These are phyloP conservation scores for Antechinus stuartii DNA, from an alignment of 2,113 vertebrate genomes.

Conservation along the genomic window DNA sequence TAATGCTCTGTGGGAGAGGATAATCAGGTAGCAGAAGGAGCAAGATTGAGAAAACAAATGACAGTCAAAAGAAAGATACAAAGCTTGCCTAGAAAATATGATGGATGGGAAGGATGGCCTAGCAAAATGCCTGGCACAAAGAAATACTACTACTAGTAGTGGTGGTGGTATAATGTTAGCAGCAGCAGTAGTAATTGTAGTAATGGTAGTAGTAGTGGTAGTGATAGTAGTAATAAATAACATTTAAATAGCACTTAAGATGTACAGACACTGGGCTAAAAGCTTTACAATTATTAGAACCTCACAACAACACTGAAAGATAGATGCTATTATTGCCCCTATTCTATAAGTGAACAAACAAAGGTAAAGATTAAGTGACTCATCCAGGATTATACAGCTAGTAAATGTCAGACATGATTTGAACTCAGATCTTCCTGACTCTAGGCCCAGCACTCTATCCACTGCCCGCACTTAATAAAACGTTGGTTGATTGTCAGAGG, in stretches of 20 bases:
- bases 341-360: background rate
- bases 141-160: background rate
- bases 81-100: background rate
- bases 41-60: background rate
- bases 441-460: constrained; percentile 17
- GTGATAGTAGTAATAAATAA: background rate
- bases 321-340: background rate
- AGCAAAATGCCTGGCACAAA: background rate
- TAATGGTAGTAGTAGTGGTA: background rate
- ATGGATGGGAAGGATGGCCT: background rate
- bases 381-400: background rate
- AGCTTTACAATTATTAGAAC: background rate
- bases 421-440: constrained; percentile 33
- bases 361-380: background rate
- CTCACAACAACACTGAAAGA: background rate
- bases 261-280: background rate
- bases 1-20: background rate
- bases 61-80: background rate
- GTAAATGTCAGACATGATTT: background rate
- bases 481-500: background rate
- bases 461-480: constrained; percentile 32
- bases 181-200: no score
- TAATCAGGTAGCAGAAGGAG: background rate
- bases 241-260: background rate
- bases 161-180: no score